phyloP scores from a whole-genome alignment of 2,797 vertebrate species.

The Otolemur crassicaudatus region DNA sequence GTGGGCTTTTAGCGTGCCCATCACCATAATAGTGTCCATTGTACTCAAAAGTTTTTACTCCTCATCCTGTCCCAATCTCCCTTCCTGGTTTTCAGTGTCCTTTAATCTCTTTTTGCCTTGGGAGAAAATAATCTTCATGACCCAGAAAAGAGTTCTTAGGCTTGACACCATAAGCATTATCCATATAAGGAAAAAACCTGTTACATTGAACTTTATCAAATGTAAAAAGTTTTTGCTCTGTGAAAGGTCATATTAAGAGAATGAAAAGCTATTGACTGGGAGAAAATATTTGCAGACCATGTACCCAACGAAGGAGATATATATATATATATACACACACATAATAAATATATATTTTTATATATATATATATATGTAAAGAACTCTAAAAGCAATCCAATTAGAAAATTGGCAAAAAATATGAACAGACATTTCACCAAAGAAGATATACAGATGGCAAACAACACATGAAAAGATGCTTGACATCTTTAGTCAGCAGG shows the following conservation, averaged over 20 bases:
- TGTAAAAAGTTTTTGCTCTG: neutral
- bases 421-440: conserved; percentile 19
- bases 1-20: neutral
- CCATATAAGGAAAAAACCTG: neutral
- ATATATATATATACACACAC: neutral
- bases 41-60: neutral
- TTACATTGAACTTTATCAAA: conserved; percentile 25
- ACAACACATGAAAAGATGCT: neutral
- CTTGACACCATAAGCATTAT: neutral
- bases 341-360: too few relatives aligned
- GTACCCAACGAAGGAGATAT: neutral
- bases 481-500: neutral
- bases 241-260: neutral
- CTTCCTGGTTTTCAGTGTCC: neutral
- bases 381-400: conserved; percentile 21
- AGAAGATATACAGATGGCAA: neutral
- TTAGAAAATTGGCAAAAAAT: conserved; percentile 42
- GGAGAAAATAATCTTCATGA: conserved; percentile 6
- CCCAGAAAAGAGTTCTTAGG: neutral
- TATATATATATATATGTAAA: neutral
- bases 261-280: neutral
- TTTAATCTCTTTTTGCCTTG: neutral
- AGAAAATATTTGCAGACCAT: conserved; percentile 43
- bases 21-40: neutral
- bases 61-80: neutral